Evolutionary conservation across 2,797 vertebrate species (phyloP).

Genomic region (Pteropus rufus): DNA sequence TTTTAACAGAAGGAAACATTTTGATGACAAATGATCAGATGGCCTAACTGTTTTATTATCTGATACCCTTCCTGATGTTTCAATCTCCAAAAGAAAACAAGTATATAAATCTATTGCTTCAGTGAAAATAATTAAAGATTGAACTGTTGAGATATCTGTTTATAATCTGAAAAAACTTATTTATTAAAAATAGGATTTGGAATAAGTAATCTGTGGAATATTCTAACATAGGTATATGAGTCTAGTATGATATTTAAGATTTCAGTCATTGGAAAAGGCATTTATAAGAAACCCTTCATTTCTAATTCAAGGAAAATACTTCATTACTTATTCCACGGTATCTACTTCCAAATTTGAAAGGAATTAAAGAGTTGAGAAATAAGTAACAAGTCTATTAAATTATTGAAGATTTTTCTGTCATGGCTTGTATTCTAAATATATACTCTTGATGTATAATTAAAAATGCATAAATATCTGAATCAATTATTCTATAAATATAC

Average conservation of each 20-base stretch:
- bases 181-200: not conserved
- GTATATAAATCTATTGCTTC: not conserved
- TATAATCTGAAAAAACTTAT: slow-evolving; percentile 22
- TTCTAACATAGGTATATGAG: not conserved
- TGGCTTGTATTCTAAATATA: not conserved
- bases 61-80: not conserved
- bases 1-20: not conserved
- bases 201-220: not conserved
- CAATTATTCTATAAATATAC: not conserved
- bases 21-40: not conserved
- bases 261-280: not conserved
- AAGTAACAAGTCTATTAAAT: slow-evolving; percentile 21
- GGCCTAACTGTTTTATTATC: not conserved
- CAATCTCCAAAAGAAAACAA: not conserved
- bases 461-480: not conserved
- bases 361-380: not conserved
- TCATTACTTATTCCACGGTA: not conserved
- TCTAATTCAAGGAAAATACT: not conserved
- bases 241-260: not conserved
- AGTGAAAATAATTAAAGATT: not conserved
- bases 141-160: not conserved
- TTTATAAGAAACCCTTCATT: not conserved
- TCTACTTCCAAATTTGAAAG: not conserved
- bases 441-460: not conserved
- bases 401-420: not conserved